Base-by-base conservation (phyloP, 1,140 invertebrate species). In the Cotesia chilonis region DNA sequence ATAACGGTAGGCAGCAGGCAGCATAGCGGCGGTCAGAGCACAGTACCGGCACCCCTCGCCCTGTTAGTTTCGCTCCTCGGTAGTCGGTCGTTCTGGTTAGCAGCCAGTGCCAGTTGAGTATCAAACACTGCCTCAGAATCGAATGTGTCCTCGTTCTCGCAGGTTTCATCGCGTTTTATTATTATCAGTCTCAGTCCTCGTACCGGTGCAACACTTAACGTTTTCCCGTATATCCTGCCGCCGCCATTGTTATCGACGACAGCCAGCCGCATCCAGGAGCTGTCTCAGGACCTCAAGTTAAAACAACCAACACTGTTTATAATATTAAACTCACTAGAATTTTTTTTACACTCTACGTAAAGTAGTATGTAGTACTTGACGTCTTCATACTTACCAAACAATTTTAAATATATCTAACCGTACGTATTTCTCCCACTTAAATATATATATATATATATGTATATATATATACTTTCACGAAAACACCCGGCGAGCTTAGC, bases 131-230 rank as follows among this genome's bases (percentile, higher is more conserved):
- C 28, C 59, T 75, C 76, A 77, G 74, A 77, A 74, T 77, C 59
- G 74, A 63, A 77, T 75, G 74, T 77, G 72, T 71, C 61, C 61
- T 77, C 71, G 70, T 41, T 51, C 66, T 67, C 47, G 55, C 14
- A 76, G 69, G 47, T 28, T 69, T 59, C 51, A 60, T 51, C 67
- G 60, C 70, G 68, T 73, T 73, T 54, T 72, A 28, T 28, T 28
- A 28, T 28, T 28, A 28, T 28, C 28, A 28, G 28, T n/a, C 70
- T 72, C 57, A 51, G 47, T 47, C 41, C 41, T 47, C 5, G 6
- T 47, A 71, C 70, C 73, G 73, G 73, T 61, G 51, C 70, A 63
- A 66, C 70, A 63, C 68, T 72, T 72, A 68, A 67, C 71, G 55
- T 72, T 72, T 68, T 28, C 38, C 71, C 65, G 68, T 60, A 68